A percentile compares a stretch with the other conserved stretches of the same genome.
Evolutionary conservation across 2,797 vertebrate species (phyloP).

Genomic region (Betta splendens): DNA sequence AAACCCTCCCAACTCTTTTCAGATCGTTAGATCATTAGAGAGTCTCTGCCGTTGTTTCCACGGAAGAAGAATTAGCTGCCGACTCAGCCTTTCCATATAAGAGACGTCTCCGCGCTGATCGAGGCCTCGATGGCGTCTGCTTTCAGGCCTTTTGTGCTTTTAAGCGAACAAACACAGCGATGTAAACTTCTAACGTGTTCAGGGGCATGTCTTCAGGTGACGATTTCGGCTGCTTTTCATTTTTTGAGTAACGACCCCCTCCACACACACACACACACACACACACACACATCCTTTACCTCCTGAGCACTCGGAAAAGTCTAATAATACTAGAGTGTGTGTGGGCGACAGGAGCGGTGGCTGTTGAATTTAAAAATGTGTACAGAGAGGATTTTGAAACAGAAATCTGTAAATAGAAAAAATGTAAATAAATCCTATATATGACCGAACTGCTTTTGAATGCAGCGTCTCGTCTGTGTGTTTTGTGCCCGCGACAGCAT

Average conservation of each 20-base stretch:
- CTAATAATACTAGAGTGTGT: conserved; percentile 56
- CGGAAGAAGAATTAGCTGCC: conserved; percentile 34
- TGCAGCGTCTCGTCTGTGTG: conserved; percentile 6
- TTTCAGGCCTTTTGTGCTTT: conserved; percentile 25
- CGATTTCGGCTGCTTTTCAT: conserved; percentile 43
- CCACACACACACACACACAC: too few relatives aligned
- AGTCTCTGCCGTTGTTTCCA: conserved; percentile 27
- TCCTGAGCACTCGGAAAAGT: conserved; percentile 34
- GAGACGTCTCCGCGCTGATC: conserved; percentile 43
- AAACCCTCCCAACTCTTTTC: background rate
- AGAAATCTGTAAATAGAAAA: conserved; percentile 86
- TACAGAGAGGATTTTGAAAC: conserved; percentile 84
- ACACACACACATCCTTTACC: conserved; percentile 51
- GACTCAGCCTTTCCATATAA: background rate
- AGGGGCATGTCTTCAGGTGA: conserved; percentile 31
- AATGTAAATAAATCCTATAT: conserved; percentile 88
- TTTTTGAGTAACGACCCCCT: conserved; percentile 33
- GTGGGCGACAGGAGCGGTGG: conserved; percentile 55
- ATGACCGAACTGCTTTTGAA: conserved; percentile 62
- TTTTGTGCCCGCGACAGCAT: background rate
- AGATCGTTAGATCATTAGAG: conserved; percentile 5
- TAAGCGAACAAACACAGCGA: conserved; percentile 7
- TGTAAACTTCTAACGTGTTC: conserved; percentile 34
- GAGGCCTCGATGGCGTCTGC: conserved; percentile 31
- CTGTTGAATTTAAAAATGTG: conserved; percentile 81